phyloP scores from a whole-genome alignment of 2,888 invertebrate genomes.

The Arenicola marina region DNA sequence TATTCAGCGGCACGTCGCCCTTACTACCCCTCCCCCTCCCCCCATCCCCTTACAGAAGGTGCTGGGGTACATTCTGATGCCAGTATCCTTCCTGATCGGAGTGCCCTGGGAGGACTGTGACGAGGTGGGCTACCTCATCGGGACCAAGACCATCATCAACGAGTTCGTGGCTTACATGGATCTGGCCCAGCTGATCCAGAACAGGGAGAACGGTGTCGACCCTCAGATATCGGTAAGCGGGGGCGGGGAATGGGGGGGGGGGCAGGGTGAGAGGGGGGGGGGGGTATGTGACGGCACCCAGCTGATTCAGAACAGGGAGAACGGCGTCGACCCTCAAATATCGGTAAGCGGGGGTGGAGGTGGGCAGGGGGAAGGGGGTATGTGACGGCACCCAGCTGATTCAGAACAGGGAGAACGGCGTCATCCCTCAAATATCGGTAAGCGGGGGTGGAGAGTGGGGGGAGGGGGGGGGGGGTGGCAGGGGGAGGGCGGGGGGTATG shows the following conservation, averaged over 20 bases:
- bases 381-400: no score
- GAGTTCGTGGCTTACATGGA: constrained; percentile 88
- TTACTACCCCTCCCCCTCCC: no score
- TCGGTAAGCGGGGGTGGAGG: no score
- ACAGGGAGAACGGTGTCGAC: constrained; percentile 24
- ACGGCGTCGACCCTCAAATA: constrained; percentile 14
- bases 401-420: constrained; percentile 31
- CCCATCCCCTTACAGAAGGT: constrained; percentile 17
- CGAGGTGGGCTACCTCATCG: constrained; percentile 26
- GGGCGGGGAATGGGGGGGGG: no score
- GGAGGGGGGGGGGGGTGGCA: no score
- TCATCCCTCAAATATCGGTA: constrained; percentile 20
- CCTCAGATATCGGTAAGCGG: constrained; percentile 25
- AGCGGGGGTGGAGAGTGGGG: no score
- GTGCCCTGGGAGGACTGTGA: constrained; percentile 22
- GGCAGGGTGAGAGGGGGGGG: no score
- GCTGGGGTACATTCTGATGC: constrained; percentile 21
- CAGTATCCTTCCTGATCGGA: constrained; percentile 29
- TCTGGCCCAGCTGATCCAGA: constrained; percentile 61
- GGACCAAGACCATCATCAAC: constrained; percentile 82
- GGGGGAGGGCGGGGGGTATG: no score
- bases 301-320: constrained; percentile 38
- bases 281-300: no score
- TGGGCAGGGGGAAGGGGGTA: no score
- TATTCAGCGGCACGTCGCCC: no score